These are phyloP conservation scores for Ylistrum balloti DNA, from an alignment of 1,140 invertebrate species.

Conservation along the genomic window DNA sequence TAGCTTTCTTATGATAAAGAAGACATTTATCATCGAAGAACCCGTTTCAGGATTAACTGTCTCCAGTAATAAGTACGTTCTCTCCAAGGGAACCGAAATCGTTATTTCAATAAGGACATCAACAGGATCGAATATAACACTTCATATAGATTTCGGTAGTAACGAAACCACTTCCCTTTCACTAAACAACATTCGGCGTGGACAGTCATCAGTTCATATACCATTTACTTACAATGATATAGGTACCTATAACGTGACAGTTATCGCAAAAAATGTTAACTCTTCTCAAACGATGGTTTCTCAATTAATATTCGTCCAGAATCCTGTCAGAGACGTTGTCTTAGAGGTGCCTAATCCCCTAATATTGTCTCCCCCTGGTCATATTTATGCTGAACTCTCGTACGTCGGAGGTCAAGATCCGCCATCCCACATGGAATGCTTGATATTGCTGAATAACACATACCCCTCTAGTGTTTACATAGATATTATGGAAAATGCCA, in stretches of 20 bases:
- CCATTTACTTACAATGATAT: slow-evolving; percentile 46
- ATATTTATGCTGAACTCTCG: slow-evolving; percentile 46
- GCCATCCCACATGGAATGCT: slow-evolving; percentile 63
- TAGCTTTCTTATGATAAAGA: slow-evolving; percentile 50
- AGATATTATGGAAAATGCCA: slow-evolving; percentile 51
- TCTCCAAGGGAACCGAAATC: slow-evolving; percentile 42
- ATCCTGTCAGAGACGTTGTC: slow-evolving; percentile 59
- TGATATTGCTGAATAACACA: neutral
- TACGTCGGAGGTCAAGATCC: slow-evolving; percentile 45
- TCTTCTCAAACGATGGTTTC: slow-evolving; percentile 43
- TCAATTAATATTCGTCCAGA: slow-evolving; percentile 53
- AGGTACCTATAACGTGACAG: slow-evolving; percentile 58
- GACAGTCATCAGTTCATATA: slow-evolving; percentile 44
- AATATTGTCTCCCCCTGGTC: slow-evolving; percentile 57
- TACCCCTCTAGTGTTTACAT: neutral
- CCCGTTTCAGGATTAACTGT: slow-evolving; percentile 54
- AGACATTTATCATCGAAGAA: slow-evolving; percentile 59
- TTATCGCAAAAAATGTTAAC: slow-evolving; percentile 59
- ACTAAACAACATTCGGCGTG: slow-evolving; percentile 56
- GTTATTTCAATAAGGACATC: slow-evolving; percentile 45
- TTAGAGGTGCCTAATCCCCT: slow-evolving; percentile 54
- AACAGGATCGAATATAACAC: slow-evolving; percentile 64
- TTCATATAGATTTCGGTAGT: slow-evolving; percentile 58
- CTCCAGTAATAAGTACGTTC: slow-evolving; percentile 30
- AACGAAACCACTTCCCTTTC: neutral